phyloP scores from a whole-genome alignment of 53 echinoderm and acorn worm species.

The Luidia sarsii region DNA sequence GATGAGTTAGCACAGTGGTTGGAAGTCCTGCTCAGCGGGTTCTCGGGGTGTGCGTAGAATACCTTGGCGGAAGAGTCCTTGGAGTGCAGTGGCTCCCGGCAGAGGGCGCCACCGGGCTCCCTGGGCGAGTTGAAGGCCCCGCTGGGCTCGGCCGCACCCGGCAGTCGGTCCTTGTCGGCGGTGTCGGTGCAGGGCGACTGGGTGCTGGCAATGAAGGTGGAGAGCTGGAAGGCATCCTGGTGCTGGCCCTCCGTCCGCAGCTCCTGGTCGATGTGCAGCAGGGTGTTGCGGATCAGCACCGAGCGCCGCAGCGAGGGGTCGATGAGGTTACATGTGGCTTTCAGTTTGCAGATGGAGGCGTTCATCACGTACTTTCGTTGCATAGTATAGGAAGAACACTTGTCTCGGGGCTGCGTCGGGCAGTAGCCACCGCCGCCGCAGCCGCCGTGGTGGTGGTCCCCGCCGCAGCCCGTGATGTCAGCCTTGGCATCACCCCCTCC shows the following conservation, averaged over 20 bases:
- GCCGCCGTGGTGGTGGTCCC: too few relatives aligned
- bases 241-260: constrained; percentile 80
- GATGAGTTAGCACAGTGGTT: constrained; percentile 42
- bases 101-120: constrained; percentile 31
- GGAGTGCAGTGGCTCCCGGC: constrained; percentile 30
- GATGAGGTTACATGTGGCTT: constrained; percentile 75
- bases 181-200: constrained; percentile 68
- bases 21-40: constrained; percentile 31
- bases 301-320: constrained; percentile 87
- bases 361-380: constrained; percentile 89
- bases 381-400: constrained; percentile 71
- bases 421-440: not conserved
- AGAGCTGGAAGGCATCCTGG: constrained; percentile 71
- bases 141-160: constrained; percentile 38
- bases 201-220: constrained; percentile 71
- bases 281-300: constrained; percentile 94
- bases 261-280: constrained; percentile 85
- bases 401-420: constrained; percentile 46
- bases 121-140: constrained; percentile 39
- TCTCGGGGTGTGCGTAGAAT: constrained; percentile 38
- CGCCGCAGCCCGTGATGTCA: constrained; percentile 35
- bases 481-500: constrained; percentile 57
- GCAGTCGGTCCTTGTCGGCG: constrained; percentile 72
- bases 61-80: constrained; percentile 26
- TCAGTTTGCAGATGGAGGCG: constrained; percentile 86